A percentile compares a stretch with the other conserved stretches of the same genome.
Conservation (phyloP, 2,888 invertebrate species). For the Drosophila flavopinicola region DNA sequence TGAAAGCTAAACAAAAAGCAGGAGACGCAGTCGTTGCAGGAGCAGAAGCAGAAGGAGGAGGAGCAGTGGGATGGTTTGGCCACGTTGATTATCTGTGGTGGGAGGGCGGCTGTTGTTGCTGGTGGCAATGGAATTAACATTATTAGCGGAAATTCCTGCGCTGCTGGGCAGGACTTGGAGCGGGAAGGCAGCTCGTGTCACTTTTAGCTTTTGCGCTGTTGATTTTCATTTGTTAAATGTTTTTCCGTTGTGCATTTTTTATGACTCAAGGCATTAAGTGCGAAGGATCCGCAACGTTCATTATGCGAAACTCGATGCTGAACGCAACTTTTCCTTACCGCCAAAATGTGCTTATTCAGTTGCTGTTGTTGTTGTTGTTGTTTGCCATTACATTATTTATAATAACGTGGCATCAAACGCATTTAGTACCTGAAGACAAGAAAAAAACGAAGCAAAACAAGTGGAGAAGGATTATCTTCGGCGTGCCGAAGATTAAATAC, state of each 20-base stretch:
- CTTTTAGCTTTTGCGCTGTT: slow-evolving; percentile 60
- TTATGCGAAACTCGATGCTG: slow-evolving; percentile 12
- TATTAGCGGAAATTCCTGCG: slow-evolving; percentile 74
- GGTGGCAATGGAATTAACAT: slow-evolving; percentile 80
- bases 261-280: slow-evolving; percentile 35
- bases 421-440: slow-evolving; percentile 1
- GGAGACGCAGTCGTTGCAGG: background rate
- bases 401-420: slow-evolving; percentile 34
- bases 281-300: slow-evolving; percentile 15
- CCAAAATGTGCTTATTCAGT: slow-evolving; percentile 15
- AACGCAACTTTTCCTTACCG: slow-evolving; percentile 3
- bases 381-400: slow-evolving; percentile 41
- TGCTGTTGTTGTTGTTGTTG: too few species aligned
- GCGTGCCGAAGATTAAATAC: too few species aligned
- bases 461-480: too few species aligned
- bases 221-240: slow-evolving; percentile 59
- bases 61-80: background rate
- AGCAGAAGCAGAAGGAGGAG: slow-evolving; percentile 1
- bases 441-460: slow-evolving; percentile 1
- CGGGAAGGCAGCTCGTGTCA: slow-evolving; percentile 37
- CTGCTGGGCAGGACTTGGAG: slow-evolving; percentile 4
- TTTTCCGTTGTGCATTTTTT: slow-evolving; percentile 45
- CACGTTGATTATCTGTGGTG: slow-evolving; percentile 66
- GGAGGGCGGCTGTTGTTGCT: slow-evolving; percentile 1
- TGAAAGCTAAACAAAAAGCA: slow-evolving; percentile 70